Evolutionary conservation across 2,888 invertebrate species (phyloP).

Genomic region (Trissolcus brochymenae): DNA sequence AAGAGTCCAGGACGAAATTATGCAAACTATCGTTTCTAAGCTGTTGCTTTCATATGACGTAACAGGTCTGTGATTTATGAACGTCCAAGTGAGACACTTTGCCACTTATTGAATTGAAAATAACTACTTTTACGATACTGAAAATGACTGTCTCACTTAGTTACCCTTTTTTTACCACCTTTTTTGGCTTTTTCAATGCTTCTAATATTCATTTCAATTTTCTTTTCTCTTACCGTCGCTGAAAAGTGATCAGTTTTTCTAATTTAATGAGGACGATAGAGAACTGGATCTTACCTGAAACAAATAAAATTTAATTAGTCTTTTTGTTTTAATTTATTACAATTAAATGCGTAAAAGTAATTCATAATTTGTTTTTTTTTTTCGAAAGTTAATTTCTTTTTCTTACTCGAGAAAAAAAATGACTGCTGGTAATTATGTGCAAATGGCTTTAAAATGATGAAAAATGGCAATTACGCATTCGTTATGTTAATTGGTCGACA

Average conservation of each 20-base stretch:
- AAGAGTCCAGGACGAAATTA: constrained; percentile 30
- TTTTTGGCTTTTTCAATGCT: neutral
- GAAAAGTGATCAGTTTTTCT: neutral
- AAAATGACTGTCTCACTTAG: neutral
- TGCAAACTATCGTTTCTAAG: constrained; percentile 23
- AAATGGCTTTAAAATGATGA: neutral
- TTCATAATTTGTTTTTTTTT: neutral
- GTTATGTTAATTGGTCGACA: constrained; percentile 2
- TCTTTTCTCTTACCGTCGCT: neutral
- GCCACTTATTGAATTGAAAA: neutral
- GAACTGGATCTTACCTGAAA: constrained; percentile 14
- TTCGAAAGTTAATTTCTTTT: neutral
- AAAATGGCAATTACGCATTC: neutral
- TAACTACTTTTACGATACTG: neutral
- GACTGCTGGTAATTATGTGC: neutral
- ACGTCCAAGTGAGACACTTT: constrained; percentile 22
- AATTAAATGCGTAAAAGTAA: neutral
- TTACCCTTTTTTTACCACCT: neutral
- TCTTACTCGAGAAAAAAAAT: too few relatives aligned
- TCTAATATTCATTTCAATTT: neutral
- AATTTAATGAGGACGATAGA: neutral
- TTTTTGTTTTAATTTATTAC: too few relatives aligned
- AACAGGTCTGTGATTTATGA: constrained; percentile 35
- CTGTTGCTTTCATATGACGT: constrained; percentile 45
- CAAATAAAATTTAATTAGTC: neutral